Evolutionary conservation across 2,797 vertebrate genomes (phyloP).

Genomic region (Adrianichthys oophorus): DNA sequence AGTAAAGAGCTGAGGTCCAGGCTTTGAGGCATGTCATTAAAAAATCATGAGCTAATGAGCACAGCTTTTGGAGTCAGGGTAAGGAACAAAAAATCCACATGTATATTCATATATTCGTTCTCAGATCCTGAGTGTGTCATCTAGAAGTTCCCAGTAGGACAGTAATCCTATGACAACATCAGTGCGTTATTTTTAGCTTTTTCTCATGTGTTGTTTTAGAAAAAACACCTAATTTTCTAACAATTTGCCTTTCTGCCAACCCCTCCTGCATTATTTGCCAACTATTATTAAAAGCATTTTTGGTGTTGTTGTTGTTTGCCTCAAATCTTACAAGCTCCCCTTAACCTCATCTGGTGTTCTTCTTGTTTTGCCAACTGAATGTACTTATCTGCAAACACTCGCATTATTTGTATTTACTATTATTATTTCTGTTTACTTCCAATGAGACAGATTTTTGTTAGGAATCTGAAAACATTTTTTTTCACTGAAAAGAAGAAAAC

Average conservation of each 20-base stretch:
- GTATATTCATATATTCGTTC: constrained; percentile 48
- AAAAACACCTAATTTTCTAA: constrained; percentile 21
- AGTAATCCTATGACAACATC: constrained; percentile 35
- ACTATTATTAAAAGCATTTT: too few species aligned
- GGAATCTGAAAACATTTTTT: constrained; percentile 70
- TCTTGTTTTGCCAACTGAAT: too few species aligned
- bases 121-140: constrained; percentile 48
- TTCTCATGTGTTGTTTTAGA: constrained; percentile 23
- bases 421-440: too few species aligned
- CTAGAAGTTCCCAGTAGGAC: constrained; percentile 44
- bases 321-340: too few species aligned
- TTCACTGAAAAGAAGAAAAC: constrained; percentile 51
- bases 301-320: background rate
- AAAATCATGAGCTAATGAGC: constrained; percentile 29
- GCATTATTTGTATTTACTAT: too few species aligned
- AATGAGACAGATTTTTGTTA: constrained; percentile 42
- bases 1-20: constrained; percentile 4
- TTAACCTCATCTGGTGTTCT: too few species aligned
- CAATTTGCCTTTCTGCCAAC: too few species aligned
- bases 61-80: constrained; percentile 17
- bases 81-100: constrained; percentile 12
- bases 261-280: too few species aligned
- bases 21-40: constrained; percentile 29
- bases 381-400: too few species aligned
- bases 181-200: constrained; percentile 30